Evolutionary conservation across 1,140 invertebrate genomes (phyloP), one percentile per base, ranked within the genome.

Genomic region (Hylaeus volcanicus): DNA sequence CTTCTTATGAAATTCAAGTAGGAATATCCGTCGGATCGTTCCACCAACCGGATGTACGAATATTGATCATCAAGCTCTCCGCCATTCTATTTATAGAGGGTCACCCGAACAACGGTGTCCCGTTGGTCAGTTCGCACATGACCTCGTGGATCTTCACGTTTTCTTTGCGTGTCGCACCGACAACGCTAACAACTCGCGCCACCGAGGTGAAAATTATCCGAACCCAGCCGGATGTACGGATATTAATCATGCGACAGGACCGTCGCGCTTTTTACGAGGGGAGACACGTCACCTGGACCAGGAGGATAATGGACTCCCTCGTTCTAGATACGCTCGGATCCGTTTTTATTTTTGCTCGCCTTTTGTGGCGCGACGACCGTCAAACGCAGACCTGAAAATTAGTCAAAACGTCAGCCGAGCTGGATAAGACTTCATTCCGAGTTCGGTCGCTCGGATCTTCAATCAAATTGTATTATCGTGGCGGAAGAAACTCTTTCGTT

Each of bases 1-100:
- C 77, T 55, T 74, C 77, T 79, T 74, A 79, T 79, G 61, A 79
- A 79, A 79, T 74, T 74, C 70, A 79, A 79, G 71, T 79, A 79
- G 77, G 71, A 63, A 79, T 74, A 80, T 74, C 72, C 79, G 79
- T 80, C 79, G 79, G 63, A 66, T 74, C 71, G 78, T 74, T 55
- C 41, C n/a, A 15, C 72, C 72, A 75, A 63, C 79, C 72, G 79
- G 79, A 80, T 75, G 79, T 53, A 80, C 63, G 79, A 80, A 80
- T 80, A 80, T 80, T 80, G 79, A 80, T 74, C 72, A 80, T 80
- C 79, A 80, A 75, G 72, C 79, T 41, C 72, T 48, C 79, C 73
- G 73, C 63, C 72, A 66, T 58, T 74, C 83, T 87, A 88, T 85
- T 88, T 88, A 87, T 85, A 84, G 81, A 75, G 60, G 70, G 72